Evolutionary conservation across 2,113 vertebrate species (phyloP).

Genomic region (Calidris pygmaea): DNA sequence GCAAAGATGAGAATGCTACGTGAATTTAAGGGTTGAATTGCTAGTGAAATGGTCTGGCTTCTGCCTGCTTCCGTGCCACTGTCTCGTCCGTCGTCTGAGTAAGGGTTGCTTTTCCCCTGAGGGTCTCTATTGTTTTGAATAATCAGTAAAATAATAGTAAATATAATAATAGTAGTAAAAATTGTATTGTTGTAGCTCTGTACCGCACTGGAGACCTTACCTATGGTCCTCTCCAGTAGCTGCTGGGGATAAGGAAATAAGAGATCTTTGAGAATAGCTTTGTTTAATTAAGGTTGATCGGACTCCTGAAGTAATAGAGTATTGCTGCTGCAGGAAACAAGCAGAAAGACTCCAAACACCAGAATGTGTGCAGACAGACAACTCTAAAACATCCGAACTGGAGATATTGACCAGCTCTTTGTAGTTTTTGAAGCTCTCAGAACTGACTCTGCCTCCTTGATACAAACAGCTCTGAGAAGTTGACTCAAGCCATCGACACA

Average conservation of each 20-base stretch:
- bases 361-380: neutral
- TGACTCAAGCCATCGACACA: neutral
- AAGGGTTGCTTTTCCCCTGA: neutral
- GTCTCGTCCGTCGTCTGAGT: fast-evolving
- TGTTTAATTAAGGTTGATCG: neutral
- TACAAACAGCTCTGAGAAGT: neutral
- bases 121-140: neutral
- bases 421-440: neutral
- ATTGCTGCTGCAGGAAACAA: neutral
- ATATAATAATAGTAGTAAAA: neutral
- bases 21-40: neutral
- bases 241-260: neutral
- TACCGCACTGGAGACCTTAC: neutral
- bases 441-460: neutral
- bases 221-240: neutral
- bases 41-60: neutral
- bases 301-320: neutral
- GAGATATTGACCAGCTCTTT: neutral
- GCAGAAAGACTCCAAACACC: neutral
- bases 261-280: neutral
- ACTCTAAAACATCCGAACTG: neutral
- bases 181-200: neutral
- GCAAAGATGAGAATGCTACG: neutral
- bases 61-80: neutral
- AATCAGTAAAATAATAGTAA: neutral